Evolutionary conservation across 2,113 vertebrate genomes (phyloP), one percentile per base, ranked within the genome.

Genomic region (Coregonus clupeaformis): DNA sequence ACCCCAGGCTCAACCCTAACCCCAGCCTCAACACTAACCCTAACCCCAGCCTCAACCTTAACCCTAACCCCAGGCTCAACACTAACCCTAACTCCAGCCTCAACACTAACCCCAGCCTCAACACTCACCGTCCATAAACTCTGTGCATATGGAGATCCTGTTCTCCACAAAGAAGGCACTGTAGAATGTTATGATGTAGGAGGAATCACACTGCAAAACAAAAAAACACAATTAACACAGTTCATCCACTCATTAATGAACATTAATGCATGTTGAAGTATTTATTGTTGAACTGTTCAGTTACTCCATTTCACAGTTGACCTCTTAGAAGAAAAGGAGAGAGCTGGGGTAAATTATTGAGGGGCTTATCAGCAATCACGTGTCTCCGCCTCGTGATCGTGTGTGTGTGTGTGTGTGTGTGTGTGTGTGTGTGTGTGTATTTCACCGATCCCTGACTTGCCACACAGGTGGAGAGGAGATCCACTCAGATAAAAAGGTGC

Each of bases 91-190:
- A 36, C 6, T 1, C 32, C 32, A 36, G 32, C 6, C 32, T 6
- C 32, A 36, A 1, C 32, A 1, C 6, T 6, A 6, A 36, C 6
- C 32, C 32, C 36, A 42, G 9, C 47, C 36, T 18, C 14, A 13
- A 82, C 78, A 95, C 98, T 98, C 89, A 98, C 98, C 98, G 73
- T 99, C 98, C 98, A 99, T 99, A 85, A 97, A 99, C 90, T 99
- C 98, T 72, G 98, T 99, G 88, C 97, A 99, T 90, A 99, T 94
- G 1, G 97, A 99, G 92, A 99, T 99, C 83, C 97, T 93, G 93
- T 99, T 99, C 90, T 99, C 98, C 78, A 99, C 96, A 86, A 99
- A 99, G 93, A 99, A 99, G 80, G 97, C 97, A 73, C 97, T 96
- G 82, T 99, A 99, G 95, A 99, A 99, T 77, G 96, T 97, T 93